A percentile compares a stretch with the other conserved stretches of the same genome.
Evolutionary conservation across 2,797 vertebrate genomes (phyloP).

Genomic region (Pseudocheirus occidentalis): DNA sequence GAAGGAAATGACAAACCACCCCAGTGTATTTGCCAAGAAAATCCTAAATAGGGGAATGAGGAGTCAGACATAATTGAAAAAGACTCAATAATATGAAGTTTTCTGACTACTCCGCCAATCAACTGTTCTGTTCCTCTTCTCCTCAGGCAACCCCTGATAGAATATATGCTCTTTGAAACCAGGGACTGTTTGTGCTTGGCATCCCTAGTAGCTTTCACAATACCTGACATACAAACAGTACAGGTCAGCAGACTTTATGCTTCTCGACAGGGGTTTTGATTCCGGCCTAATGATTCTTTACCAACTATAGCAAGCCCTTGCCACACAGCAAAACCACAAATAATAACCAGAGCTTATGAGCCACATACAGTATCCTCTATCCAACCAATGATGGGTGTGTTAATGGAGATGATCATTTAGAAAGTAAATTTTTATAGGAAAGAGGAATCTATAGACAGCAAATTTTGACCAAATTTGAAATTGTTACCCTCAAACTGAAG

Average conservation of each 20-base stretch:
- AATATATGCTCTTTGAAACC: background rate
- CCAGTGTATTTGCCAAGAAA: background rate
- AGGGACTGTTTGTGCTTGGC: background rate
- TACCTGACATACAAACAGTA: background rate
- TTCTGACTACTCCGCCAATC: background rate
- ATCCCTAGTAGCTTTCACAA: background rate
- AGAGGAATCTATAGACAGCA: conserved; percentile 70
- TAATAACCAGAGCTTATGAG: conserved; percentile 73
- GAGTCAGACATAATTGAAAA: background rate
- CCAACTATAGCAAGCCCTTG: conserved; percentile 87
- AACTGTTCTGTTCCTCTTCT: background rate
- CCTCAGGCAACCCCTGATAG: background rate
- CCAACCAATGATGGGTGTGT: conserved; percentile 79
- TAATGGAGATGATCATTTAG: conserved; percentile 74
- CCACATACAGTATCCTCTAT: conserved; percentile 65
- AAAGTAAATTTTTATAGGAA: conserved; percentile 70
- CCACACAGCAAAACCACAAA: conserved; percentile 81
- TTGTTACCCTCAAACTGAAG: conserved; percentile 85
- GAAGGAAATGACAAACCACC: background rate
- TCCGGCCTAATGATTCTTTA: conserved; percentile 72
- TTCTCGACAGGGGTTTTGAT: background rate
- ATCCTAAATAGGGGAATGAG: background rate
- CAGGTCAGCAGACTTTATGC: background rate
- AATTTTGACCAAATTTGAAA: conserved; percentile 82
- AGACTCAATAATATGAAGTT: background rate